phyloP scores from a whole-genome alignment of 2,797 vertebrate genomes.

The Falco concolor region DNA sequence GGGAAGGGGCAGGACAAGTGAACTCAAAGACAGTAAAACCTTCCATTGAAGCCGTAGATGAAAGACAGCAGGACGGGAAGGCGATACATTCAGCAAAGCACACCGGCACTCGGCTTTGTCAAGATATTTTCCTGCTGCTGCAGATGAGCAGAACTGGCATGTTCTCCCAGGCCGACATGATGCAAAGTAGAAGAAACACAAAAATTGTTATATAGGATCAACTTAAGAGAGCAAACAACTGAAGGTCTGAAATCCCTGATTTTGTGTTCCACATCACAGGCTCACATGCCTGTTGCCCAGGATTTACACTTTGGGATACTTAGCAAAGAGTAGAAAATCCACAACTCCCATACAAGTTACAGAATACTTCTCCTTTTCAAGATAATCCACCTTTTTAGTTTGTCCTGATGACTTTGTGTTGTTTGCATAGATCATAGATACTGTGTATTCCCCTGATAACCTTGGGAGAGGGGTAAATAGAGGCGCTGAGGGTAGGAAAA shows the following conservation, averaged over 20 bases:
- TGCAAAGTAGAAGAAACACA: not conserved
- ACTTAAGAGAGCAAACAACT: not conserved
- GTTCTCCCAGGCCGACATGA: not conserved
- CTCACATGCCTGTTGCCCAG: not conserved
- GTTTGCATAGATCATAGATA: not conserved
- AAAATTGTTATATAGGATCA: not conserved
- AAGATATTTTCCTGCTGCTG: not conserved
- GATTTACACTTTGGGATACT: not conserved
- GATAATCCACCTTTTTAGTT: not conserved
- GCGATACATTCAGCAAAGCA: not conserved
- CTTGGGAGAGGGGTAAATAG: not conserved
- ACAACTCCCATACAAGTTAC: not conserved
- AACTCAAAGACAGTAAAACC: not conserved
- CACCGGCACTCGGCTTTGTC: not conserved
- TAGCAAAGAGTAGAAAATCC: not conserved
- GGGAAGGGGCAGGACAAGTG: not conserved
- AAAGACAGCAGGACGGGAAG: not conserved
- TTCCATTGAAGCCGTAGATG: not conserved
- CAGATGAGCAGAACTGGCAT: not conserved
- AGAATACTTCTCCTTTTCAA: not conserved
- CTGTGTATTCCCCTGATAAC: not conserved
- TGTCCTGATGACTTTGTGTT: not conserved
- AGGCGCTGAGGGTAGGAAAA: conserved; percentile 19
- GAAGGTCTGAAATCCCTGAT: not conserved
- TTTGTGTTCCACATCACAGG: not conserved